Percentiles rank a stretch among this genome's conserved stretches.
Evolutionary conservation across 1,140 invertebrate genomes (phyloP).

Genomic region (Anastatus disparis): DNA sequence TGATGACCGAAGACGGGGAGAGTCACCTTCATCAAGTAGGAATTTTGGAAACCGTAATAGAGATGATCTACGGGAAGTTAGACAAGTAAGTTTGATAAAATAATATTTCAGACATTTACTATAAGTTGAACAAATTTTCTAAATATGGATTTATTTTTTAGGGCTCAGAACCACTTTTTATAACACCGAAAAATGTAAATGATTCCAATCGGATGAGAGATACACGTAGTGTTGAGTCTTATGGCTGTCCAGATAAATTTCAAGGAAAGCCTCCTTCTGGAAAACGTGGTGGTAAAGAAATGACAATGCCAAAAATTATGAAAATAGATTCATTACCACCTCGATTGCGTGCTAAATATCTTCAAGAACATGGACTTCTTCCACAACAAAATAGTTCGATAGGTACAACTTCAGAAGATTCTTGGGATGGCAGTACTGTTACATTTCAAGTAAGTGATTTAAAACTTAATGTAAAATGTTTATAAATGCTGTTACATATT

Average conservation of each 20-base stretch:
- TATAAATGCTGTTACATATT: too few species aligned
- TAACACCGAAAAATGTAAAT: slow-evolving; percentile 52
- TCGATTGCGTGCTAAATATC: slow-evolving; percentile 66
- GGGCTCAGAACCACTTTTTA: slow-evolving; percentile 67
- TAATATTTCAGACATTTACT: neutral
- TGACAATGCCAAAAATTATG: slow-evolving; percentile 58
- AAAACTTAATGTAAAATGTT: neutral
- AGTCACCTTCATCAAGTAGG: slow-evolving; percentile 55
- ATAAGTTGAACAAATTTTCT: too few species aligned
- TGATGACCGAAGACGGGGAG: slow-evolving; percentile 61
- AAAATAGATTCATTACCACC: slow-evolving; percentile 68
- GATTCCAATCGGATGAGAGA: slow-evolving; percentile 65
- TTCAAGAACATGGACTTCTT: slow-evolving; percentile 65
- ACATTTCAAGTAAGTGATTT: slow-evolving; percentile 61
- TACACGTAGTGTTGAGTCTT: slow-evolving; percentile 68
- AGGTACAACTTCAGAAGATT: slow-evolving; percentile 58
- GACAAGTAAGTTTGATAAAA: slow-evolving; percentile 52
- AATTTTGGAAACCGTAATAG: slow-evolving; percentile 54
- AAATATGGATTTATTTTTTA: slow-evolving; percentile 44
- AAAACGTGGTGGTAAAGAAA: slow-evolving; percentile 60
- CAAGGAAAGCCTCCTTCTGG: slow-evolving; percentile 70
- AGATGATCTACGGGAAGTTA: slow-evolving; percentile 55
- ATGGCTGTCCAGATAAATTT: slow-evolving; percentile 62
- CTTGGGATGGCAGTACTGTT: slow-evolving; percentile 67
- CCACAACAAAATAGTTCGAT: slow-evolving; percentile 51